These are phyloP conservation scores for Notocelia uddmanniana DNA, from an alignment of 2,888 invertebrate species.

Conservation along the genomic window DNA sequence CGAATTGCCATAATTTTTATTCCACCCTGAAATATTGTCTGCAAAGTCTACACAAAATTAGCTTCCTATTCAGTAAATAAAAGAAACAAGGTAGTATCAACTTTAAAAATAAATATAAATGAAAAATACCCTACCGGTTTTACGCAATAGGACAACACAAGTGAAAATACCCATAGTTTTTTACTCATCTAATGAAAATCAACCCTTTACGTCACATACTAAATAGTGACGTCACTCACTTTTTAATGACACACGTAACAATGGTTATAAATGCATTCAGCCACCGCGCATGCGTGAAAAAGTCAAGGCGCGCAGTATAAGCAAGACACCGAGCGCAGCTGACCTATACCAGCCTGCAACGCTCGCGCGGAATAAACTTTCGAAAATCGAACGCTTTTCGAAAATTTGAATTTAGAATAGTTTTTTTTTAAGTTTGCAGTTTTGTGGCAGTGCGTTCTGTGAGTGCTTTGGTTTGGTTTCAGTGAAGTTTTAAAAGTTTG, in stretches of 20 bases:
- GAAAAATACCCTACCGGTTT: neutral
- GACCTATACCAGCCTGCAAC: conserved; percentile 13
- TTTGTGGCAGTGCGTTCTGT: conserved; percentile 32
- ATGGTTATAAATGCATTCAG: conserved; percentile 39
- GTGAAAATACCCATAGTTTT: neutral
- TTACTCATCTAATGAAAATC: neutral
- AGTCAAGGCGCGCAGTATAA: conserved; percentile 40
- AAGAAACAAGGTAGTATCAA: no score
- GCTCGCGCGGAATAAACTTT: conserved; percentile 35
- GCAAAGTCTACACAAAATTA: no score
- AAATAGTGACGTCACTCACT: conserved; percentile 20
- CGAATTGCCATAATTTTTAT: no score
- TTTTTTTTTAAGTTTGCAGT: conserved; percentile 19
- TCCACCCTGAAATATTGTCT: no score
- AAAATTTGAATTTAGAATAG: conserved; percentile 3
- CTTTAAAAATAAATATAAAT: neutral
- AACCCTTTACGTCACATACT: conserved; percentile 12
- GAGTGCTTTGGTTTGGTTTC: conserved; percentile 23
- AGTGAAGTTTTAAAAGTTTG: conserved; percentile 31
- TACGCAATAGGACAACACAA: neutral
- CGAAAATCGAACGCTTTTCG: conserved; percentile 29
- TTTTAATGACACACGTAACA: conserved; percentile 37
- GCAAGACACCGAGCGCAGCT: conserved; percentile 20
- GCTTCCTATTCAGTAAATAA: no score
- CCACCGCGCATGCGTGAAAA: conserved; percentile 38